Evolutionary conservation across 2,888 invertebrate genomes (phyloP).

Genomic region (Graphium colonna): DNA sequence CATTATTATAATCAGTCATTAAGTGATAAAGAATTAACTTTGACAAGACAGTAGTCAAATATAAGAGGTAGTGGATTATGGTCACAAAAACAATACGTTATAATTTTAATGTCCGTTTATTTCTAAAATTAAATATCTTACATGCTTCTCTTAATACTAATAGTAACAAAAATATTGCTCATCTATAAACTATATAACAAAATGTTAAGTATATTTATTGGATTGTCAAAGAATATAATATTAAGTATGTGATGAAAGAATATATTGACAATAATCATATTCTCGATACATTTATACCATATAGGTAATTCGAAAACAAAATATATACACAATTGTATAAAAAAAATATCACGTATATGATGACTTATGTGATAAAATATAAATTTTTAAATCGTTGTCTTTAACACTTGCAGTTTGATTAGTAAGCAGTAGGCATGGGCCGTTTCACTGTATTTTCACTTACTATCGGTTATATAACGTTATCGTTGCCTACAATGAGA

Average conservation of each 20-base stretch:
- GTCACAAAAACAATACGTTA: constrained; percentile 30
- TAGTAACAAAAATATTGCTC: constrained; percentile 76
- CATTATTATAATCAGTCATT: too few species aligned
- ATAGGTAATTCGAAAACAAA: background rate
- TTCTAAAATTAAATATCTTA: constrained; percentile 63
- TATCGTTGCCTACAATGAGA: too few species aligned
- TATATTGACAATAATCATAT: background rate
- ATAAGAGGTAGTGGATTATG: constrained; percentile 7
- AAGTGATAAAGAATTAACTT: background rate
- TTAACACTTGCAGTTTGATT: too few species aligned
- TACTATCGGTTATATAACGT: too few species aligned
- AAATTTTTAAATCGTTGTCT: too few species aligned
- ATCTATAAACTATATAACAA: constrained; percentile 51
- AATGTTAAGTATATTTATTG: constrained; percentile 29
- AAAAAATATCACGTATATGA: too few species aligned
- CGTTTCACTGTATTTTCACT: too few species aligned
- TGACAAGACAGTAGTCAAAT: background rate
- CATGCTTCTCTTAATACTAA: constrained; percentile 56
- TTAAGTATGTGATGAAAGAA: constrained; percentile 16
- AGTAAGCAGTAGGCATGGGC: too few species aligned
- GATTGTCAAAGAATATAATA: constrained; percentile 15
- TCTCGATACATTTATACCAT: background rate
- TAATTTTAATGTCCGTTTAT: constrained; percentile 59
- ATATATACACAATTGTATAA: too few species aligned
- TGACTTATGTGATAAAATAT: too few species aligned